Evolutionary conservation across 1,140 invertebrate genomes (phyloP).

Genomic region (Drosophila virilis): DNA sequence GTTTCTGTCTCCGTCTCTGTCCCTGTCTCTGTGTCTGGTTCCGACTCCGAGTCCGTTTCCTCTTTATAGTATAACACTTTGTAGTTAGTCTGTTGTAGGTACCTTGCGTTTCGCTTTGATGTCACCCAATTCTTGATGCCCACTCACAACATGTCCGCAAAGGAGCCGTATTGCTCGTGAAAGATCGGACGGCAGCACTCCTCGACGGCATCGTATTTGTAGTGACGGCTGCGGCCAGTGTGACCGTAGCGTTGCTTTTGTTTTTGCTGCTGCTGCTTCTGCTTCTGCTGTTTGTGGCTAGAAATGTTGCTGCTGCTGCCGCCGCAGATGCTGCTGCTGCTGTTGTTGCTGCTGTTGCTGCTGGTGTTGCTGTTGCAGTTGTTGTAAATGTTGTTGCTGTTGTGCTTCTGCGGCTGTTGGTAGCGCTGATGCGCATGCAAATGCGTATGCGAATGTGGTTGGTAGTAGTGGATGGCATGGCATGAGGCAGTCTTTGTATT

Average conservation of each 20-base stretch:
- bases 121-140: slow-evolving; percentile 19
- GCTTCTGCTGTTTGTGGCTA: slow-evolving; percentile 15
- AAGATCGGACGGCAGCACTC: slow-evolving; percentile 78
- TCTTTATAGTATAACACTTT: slow-evolving; percentile 37
- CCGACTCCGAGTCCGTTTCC: neutral
- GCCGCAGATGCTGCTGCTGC: slow-evolving; percentile 4
- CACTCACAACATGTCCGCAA: slow-evolving; percentile 72
- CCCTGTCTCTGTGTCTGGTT: neutral
- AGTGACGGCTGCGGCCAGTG: slow-evolving; percentile 52
- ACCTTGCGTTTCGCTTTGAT: slow-evolving; percentile 62
- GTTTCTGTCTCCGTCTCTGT: neutral
- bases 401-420: slow-evolving; percentile 29
- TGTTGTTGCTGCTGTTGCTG: slow-evolving; percentile 46
- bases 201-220: slow-evolving; percentile 72
- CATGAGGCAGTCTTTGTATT: slow-evolving; percentile 84
- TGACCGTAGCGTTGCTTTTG: slow-evolving; percentile 38
- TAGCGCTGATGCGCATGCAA: slow-evolving; percentile 13
- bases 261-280: slow-evolving; percentile 27
- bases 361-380: slow-evolving; percentile 26
- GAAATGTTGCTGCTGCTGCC: slow-evolving; percentile 1
- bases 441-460: slow-evolving; percentile 51
- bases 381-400: slow-evolving; percentile 14
- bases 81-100: slow-evolving; percentile 67
- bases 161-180: slow-evolving; percentile 69
- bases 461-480: slow-evolving; percentile 82